Percentiles rank a stretch among this genome's conserved stretches.
These are phyloP conservation scores for Nezara viridula DNA, from an alignment of 2,888 invertebrate species.

Conservation along the genomic window DNA sequence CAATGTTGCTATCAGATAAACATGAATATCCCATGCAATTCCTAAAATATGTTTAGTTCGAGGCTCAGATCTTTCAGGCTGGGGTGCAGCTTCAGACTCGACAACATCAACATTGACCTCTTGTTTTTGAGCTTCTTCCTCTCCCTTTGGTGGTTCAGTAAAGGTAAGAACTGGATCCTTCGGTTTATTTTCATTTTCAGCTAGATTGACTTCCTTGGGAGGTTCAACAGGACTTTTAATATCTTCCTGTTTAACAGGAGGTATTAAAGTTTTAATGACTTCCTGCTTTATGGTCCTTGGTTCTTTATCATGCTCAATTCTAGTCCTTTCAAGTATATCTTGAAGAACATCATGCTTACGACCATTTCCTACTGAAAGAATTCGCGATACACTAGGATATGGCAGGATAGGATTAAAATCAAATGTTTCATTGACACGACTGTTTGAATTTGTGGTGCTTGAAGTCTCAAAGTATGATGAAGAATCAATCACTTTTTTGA, in stretches of 20 bases:
- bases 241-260: conserved; percentile 61
- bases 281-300: conserved; percentile 70
- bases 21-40: conserved; percentile 92
- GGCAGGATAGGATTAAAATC: conserved; percentile 81
- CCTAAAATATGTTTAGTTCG: conserved; percentile 73
- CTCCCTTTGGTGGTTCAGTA: conserved; percentile 61
- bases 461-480: conserved; percentile 66
- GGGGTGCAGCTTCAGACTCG: conserved; percentile 65
- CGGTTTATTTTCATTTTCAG: conserved; percentile 52
- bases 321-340: conserved; percentile 77
- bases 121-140: conserved; percentile 64
- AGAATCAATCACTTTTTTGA: conserved; percentile 70
- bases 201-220: conserved; percentile 42
- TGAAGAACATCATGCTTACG: conserved; percentile 83
- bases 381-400: conserved; percentile 86
- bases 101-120: conserved; percentile 62
- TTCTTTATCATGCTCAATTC: conserved; percentile 70
- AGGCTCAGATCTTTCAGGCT: conserved; percentile 66
- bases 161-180: conserved; percentile 58
- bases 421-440: conserved; percentile 67
- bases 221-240: conserved; percentile 64
- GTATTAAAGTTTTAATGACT: conserved; percentile 65
- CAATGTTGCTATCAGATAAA: conserved; percentile 87
- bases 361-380: conserved; percentile 88
- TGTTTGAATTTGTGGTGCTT: conserved; percentile 66